Conservation (phyloP, 1,140 invertebrate species). For the Maniola jurtina region DNA sequence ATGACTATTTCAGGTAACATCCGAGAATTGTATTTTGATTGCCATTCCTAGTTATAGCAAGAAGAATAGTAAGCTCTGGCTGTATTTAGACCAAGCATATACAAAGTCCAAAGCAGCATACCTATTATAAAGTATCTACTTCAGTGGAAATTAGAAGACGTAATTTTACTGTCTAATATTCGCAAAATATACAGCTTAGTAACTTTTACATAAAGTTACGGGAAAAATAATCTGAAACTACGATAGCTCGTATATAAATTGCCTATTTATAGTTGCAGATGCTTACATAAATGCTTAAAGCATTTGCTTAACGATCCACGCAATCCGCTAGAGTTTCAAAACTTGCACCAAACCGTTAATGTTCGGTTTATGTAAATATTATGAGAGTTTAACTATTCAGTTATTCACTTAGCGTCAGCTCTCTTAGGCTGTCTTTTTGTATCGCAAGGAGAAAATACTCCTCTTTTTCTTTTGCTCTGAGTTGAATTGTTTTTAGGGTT, state of each 20-base stretch:
- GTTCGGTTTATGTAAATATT: constrained; percentile 75
- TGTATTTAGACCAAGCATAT: no score
- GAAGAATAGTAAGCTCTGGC: no score
- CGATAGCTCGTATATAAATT: not conserved
- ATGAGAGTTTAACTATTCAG: constrained; percentile 77
- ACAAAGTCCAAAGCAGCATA: no score
- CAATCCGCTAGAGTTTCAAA: constrained; percentile 14
- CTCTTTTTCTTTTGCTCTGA: constrained; percentile 40
- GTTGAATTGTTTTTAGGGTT: constrained; percentile 53
- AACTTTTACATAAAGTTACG: not conserved
- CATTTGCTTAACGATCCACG: not conserved
- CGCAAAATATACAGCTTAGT: not conserved
- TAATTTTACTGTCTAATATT: no score
- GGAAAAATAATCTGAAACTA: not conserved
- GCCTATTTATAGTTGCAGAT: not conserved
- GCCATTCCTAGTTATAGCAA: no score
- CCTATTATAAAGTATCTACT: no score
- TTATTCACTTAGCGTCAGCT: constrained; percentile 74
- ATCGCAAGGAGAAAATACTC: constrained; percentile 54
- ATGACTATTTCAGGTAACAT: no score
- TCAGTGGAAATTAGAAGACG: no score
- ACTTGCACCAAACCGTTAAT: constrained; percentile 54
- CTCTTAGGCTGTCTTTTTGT: constrained; percentile 67
- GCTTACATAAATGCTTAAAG: constrained; percentile 3
- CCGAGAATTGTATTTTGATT: no score